Base-by-base conservation (phyloP, 1,140 invertebrate species). In the Panulirus ornatus region DNA sequence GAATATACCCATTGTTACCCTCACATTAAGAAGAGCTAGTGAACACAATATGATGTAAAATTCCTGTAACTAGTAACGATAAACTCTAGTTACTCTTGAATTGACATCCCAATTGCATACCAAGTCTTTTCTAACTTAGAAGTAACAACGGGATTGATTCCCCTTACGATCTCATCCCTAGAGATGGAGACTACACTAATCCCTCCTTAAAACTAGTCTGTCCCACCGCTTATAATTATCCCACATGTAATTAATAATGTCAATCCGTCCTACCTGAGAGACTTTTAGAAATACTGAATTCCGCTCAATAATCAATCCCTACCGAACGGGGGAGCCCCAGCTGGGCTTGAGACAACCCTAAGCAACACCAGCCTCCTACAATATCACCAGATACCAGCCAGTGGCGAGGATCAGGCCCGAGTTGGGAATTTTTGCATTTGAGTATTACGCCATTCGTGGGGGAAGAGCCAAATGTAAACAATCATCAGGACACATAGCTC, bases 381-480 rank as follows among this genome's bases (percentile, higher is more conserved):
- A 38, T 70, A 54, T 38, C 27, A 38, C 40, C 36, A 66, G 71
- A 19, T 9, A 27, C 9, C 70, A 70, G 47, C 42, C 38, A 8
- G 44, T 27, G 42, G 38, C 36, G 51, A 54, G 47, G 14, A 9
- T 27, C 27, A 27, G 36, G 34, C 9, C 1, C 30, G 27, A 38
- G 63, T 8, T 34, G 73, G 44, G 36, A 58, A 71, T 89, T 89
- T 89, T 89, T 51, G 79, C 71, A 84, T 89, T 89, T 89, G 79
- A 89, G 88, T 89, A 58, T 89, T 83, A 89, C 88, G 88, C 88
- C 88, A 89, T 83, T 83, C 47, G 34, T 30, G 40, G 22, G 30
- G 79, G 36, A n/a, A 83, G 81, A 82, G 66, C 79, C n/a, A 75
- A 83, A 82, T 83, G 88, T 89, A 89, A 89, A 89, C 88, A 89